These are phyloP conservation scores for Pediacus dermestoides DNA, from an alignment of 2,888 invertebrate genomes.

Conservation along the genomic window DNA sequence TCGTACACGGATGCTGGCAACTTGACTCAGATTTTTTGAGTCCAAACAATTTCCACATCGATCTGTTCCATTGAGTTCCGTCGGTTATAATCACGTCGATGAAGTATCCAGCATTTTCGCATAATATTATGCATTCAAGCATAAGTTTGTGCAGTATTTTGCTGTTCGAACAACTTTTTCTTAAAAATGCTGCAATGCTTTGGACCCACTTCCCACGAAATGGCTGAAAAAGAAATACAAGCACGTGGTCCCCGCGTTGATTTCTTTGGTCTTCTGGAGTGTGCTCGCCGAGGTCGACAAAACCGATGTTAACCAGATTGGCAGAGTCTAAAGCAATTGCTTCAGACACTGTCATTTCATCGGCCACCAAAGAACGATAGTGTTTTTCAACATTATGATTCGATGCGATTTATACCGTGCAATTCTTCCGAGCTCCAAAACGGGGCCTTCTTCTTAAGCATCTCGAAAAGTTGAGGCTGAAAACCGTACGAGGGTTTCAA, in stretches of 20 bases:
- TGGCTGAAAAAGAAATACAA: slow-evolving; percentile 21
- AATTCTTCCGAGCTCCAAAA: not conserved
- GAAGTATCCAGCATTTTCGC: slow-evolving; percentile 19
- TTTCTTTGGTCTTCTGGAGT: slow-evolving; percentile 13
- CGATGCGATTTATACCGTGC: slow-evolving; percentile 14
- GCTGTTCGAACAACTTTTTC: slow-evolving; percentile 13
- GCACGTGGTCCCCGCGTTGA: slow-evolving; percentile 16
- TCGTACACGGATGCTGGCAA: not conserved
- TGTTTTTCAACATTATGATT: too few species aligned
- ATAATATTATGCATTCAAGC: slow-evolving; percentile 16
- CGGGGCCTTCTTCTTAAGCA: slow-evolving; percentile 17
- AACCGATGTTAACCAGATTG: slow-evolving; percentile 22
- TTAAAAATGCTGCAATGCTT: slow-evolving; percentile 11
- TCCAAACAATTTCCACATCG: slow-evolving; percentile 22
- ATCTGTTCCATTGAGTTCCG: slow-evolving; percentile 22
- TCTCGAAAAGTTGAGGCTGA: slow-evolving; percentile 17
- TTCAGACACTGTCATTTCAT: slow-evolving; percentile 30
- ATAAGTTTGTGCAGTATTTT: slow-evolving; percentile 8
- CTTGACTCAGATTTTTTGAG: not conserved
- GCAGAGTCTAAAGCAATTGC: slow-evolving; percentile 20
- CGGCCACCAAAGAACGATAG: slow-evolving; percentile 23
- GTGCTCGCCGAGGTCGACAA: slow-evolving; percentile 25
- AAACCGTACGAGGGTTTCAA: slow-evolving; percentile 24
- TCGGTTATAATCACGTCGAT: slow-evolving; percentile 22
- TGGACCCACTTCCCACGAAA: slow-evolving; percentile 12